Percentiles rank a stretch among this genome's conserved stretches.
Conservation (phyloP, 2,113 vertebrate species). For the Oriolus oriolus region DNA sequence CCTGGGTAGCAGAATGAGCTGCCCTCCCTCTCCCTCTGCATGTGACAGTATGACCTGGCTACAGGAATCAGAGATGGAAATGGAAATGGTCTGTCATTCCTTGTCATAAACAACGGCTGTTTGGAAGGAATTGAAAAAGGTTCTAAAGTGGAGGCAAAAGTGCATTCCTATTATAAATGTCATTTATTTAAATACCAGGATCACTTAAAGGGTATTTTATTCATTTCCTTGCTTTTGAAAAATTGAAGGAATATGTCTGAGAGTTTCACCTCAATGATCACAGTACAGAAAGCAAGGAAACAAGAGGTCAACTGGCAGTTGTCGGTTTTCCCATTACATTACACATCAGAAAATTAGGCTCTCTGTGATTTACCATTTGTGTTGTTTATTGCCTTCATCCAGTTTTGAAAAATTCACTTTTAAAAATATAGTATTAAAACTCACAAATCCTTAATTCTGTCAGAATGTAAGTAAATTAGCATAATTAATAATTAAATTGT, state of each 20-base stretch:
- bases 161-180: constrained; percentile 51
- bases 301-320: constrained; percentile 23
- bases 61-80: constrained; percentile 12
- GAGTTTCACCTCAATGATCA: constrained; percentile 10
- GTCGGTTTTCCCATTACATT: not conserved
- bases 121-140: constrained; percentile 12
- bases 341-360: not conserved
- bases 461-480: not conserved
- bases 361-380: not conserved
- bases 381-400: not conserved
- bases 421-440: not conserved
- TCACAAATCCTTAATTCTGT: not conserved
- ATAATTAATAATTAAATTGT: not conserved
- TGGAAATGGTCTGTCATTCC: constrained; percentile 35
- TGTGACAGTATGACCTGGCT: constrained; percentile 5
- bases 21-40: not conserved
- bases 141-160: constrained; percentile 42
- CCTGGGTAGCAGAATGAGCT: not conserved
- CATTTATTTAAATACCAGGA: constrained; percentile 61
- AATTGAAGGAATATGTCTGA: constrained; percentile 30
- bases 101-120: constrained; percentile 14
- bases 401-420: not conserved
- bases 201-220: constrained; percentile 51
- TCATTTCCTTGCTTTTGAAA: constrained; percentile 51
- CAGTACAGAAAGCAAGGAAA: not conserved